These are phyloP conservation scores for Ctenodactylus gundi DNA, from an alignment of 2,113 vertebrate genomes.

Conservation along the genomic window DNA sequence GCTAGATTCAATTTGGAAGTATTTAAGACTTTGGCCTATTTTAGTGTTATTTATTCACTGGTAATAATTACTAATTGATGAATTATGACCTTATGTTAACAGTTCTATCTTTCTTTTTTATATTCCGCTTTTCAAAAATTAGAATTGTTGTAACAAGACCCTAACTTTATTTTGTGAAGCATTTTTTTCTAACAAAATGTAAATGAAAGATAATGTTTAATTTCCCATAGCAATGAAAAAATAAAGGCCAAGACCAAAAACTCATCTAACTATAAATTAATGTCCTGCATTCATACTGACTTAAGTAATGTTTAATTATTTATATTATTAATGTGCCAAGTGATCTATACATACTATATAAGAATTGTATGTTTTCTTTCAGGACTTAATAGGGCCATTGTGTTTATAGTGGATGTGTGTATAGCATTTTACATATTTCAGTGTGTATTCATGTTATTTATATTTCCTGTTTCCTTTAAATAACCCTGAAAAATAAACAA, in stretches of 20 bases:
- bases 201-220: background rate
- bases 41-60: background rate
- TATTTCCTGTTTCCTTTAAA: slow-evolving; percentile 32
- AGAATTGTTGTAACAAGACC: background rate
- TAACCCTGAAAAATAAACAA: background rate
- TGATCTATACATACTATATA: background rate
- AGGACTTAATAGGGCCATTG: background rate
- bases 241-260: background rate
- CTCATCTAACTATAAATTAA: background rate
- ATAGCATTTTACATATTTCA: slow-evolving; percentile 23
- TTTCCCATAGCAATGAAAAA: background rate
- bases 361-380: background rate
- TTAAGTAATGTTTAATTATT: slow-evolving; percentile 29
- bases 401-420: background rate
- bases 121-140: slow-evolving; percentile 13
- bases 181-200: background rate
- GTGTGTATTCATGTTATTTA: background rate
- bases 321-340: background rate
- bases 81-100: slow-evolving; percentile 19
- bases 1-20: slow-evolving; percentile 22
- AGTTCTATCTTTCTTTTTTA: slow-evolving; percentile 33
- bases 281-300: background rate
- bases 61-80: slow-evolving; percentile 43
- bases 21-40: slow-evolving; percentile 1
- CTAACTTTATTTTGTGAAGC: slow-evolving; percentile 30